A percentile compares a stretch with the other conserved stretches of the same genome.
Evolutionary conservation across 30 jellyfish, hydroid and myxozoan species (phyloP).

Genomic region (Morbakka virulenta): DNA sequence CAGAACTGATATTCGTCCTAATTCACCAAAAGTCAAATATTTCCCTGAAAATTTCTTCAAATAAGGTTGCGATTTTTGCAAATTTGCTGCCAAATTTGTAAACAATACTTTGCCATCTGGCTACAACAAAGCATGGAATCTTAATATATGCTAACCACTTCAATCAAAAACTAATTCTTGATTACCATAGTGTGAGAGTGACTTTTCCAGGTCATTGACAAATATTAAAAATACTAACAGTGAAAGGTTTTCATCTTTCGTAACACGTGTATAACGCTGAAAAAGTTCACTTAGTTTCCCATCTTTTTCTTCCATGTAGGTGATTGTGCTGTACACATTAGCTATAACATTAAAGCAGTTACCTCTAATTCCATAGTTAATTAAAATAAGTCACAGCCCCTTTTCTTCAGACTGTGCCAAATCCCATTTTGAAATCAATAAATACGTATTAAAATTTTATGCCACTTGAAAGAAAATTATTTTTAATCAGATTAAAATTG

Average conservation of each 20-base stretch:
- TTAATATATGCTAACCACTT: not conserved
- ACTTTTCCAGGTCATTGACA: conserved; percentile 8
- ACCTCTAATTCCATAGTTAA: conserved; percentile 9
- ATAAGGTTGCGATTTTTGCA: not conserved
- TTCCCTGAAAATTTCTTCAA: not conserved
- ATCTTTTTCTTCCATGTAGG: not conserved
- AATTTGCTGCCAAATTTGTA: not conserved
- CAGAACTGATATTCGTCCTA: too few relatives aligned
- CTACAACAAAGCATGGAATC: not conserved
- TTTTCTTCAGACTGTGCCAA: conserved; percentile 32
- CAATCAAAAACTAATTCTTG: not conserved
- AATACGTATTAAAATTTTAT: conserved; percentile 4
- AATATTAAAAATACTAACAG: not conserved
- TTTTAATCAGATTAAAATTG: not conserved
- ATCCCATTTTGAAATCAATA: conserved; percentile 4
- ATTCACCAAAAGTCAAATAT: too few relatives aligned
- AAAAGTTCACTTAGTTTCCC: not conserved
- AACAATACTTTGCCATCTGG: too few relatives aligned
- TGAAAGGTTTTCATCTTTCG: conserved; percentile 19
- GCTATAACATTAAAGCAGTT: not conserved
- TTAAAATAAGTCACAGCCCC: too few relatives aligned
- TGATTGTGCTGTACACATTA: not conserved
- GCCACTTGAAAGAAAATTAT: not conserved
- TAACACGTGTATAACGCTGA: not conserved
- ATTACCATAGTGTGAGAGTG: not conserved